Evolutionary conservation across 2,888 invertebrate genomes (phyloP).

Genomic region (Peribatodes rhomboidaria): DNA sequence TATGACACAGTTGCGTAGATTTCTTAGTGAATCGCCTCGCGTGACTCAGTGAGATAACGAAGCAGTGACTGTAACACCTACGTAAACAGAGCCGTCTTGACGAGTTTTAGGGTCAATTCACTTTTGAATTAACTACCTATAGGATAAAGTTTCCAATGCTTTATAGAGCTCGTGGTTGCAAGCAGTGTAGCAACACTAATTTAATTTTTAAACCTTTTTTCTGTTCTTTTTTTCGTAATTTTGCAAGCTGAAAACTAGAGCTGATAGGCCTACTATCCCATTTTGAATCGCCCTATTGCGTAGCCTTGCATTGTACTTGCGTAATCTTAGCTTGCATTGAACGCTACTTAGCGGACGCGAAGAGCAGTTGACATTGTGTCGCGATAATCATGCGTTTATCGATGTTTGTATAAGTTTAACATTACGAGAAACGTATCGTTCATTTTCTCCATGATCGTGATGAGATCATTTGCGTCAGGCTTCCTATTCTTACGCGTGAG

Average conservation of each 20-base stretch:
- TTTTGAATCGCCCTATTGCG: neutral
- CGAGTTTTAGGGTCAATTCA: slow-evolving; percentile 8
- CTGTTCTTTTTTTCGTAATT: no score
- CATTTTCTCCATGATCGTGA: neutral
- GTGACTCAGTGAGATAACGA: slow-evolving; percentile 40
- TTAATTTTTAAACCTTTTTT: no score
- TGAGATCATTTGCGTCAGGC: neutral
- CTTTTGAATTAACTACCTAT: neutral
- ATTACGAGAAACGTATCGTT: neutral
- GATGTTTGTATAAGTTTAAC: slow-evolving; percentile 8
- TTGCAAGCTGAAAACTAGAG: neutral
- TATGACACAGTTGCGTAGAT: slow-evolving; percentile 3
- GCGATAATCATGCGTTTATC: slow-evolving; percentile 26
- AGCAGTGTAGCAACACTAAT: neutral
- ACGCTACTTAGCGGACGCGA: slow-evolving; percentile 23
- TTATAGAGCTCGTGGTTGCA: neutral
- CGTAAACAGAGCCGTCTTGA: slow-evolving; percentile 34
- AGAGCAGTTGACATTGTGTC: slow-evolving; percentile 16
- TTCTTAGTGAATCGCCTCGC: slow-evolving; percentile 23
- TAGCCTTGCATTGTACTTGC: neutral
- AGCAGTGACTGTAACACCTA: slow-evolving; percentile 30
- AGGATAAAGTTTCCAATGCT: neutral
- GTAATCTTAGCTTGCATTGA: slow-evolving; percentile 29
- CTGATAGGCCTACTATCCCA: neutral
- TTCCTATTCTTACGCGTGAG: neutral